Evolutionary conservation across 2,113 vertebrate species (phyloP).

Genomic region (Axis porcinus): DNA sequence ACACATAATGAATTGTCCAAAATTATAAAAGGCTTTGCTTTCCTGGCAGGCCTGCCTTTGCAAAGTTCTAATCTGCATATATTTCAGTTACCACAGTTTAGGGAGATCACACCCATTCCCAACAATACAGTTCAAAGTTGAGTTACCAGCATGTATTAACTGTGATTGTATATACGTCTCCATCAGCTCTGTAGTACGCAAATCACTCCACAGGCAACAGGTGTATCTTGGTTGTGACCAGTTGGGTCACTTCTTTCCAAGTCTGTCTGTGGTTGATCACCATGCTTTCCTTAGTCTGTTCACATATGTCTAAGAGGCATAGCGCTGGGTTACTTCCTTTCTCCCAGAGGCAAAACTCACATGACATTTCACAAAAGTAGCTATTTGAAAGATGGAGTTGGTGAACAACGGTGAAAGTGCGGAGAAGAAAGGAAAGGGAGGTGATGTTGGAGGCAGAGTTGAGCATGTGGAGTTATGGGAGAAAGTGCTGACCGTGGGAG

Average conservation of each 20-base stretch:
- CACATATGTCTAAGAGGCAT: background rate
- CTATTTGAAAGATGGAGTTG: background rate
- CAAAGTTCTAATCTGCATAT: background rate
- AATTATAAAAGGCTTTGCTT: background rate
- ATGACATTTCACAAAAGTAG: background rate
- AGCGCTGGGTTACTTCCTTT: background rate
- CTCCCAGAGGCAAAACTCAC: background rate
- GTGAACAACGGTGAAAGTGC: background rate
- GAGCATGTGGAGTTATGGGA: background rate
- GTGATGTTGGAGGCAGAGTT: background rate
- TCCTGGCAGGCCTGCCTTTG: background rate
- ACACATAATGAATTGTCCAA: background rate
- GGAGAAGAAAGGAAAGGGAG: background rate
- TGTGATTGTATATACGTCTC: background rate
- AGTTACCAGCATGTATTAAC: background rate
- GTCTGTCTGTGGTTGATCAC: background rate
- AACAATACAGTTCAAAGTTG: background rate
- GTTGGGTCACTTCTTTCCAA: background rate
- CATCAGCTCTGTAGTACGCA: background rate
- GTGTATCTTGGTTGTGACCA: accelerated
- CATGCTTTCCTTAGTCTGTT: background rate
- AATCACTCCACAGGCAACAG: background rate
- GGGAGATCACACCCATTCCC: background rate
- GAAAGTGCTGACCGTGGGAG: background rate
- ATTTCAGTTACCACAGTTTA: background rate